Evolutionary conservation across 2,113 vertebrate genomes (phyloP).

Genomic region (Seriola quinqueradiata): DNA sequence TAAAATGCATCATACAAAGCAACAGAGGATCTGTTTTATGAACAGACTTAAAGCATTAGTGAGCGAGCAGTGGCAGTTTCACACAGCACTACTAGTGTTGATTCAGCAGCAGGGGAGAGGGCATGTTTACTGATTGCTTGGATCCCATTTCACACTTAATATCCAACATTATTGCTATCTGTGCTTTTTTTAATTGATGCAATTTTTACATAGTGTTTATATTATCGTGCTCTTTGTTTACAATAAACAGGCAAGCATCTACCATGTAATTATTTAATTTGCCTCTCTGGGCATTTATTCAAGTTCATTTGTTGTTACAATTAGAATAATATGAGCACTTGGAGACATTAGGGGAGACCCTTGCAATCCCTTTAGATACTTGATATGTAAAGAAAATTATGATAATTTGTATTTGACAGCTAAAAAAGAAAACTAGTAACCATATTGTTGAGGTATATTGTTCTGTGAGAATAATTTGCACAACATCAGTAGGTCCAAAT

Average conservation of each 20-base stretch:
- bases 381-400: not conserved
- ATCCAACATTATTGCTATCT: conserved; percentile 11
- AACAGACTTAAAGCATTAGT: not conserved
- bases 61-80: not conserved
- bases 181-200: conserved; percentile 26
- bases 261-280: conserved; percentile 27
- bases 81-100: not conserved
- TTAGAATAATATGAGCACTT: conserved; percentile 10
- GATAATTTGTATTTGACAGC: conserved; percentile 7
- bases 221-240: conserved; percentile 15
- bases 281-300: conserved; percentile 34
- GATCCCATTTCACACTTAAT: conserved; percentile 39
- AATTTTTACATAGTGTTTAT: conserved; percentile 18
- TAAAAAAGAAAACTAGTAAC: not conserved
- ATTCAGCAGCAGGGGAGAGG: conserved; percentile 25
- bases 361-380: conserved; percentile 2
- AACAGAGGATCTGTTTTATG: not conserved
- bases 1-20: not conserved
- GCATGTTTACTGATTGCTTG: conserved; percentile 25
- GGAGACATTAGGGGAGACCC: not conserved
- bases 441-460: not conserved
- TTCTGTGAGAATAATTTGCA: not conserved
- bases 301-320: conserved; percentile 18
- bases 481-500: not conserved
- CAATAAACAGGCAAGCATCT: conserved; percentile 8